Conservation (phyloP, 2,113 vertebrate genomes). For the Sinocyclocheilus maitianheensis region DNA sequence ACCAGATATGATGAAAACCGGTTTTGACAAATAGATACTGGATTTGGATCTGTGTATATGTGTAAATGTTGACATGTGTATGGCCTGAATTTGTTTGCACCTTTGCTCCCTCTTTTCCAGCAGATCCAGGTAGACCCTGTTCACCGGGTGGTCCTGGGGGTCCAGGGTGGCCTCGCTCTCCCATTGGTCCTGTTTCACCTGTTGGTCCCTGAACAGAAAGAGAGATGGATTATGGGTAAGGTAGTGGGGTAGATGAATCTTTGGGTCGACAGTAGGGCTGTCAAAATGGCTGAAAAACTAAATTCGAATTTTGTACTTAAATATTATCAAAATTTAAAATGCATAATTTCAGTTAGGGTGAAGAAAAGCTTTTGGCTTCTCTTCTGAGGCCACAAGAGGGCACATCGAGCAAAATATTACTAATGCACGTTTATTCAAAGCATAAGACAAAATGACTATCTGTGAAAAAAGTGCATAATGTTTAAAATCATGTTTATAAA, state of each 20-base stretch:
- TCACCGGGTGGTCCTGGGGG: slow-evolving; percentile 96
- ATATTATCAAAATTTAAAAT: too few relatives aligned
- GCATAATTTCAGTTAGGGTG: too few relatives aligned
- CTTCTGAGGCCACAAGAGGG: too few relatives aligned
- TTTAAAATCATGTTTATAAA: too few relatives aligned
- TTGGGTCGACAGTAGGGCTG: background rate
- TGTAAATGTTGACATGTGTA: background rate
- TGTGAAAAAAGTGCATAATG: too few relatives aligned
- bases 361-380: too few relatives aligned
- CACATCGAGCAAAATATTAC: too few relatives aligned
- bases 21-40: too few relatives aligned
- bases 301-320: too few relatives aligned
- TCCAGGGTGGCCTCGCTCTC: slow-evolving; percentile 94
- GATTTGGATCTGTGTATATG: background rate
- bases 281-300: too few relatives aligned
- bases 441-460: too few relatives aligned
- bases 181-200: slow-evolving; percentile 96
- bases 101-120: slow-evolving; percentile 97
- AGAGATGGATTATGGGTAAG: background rate
- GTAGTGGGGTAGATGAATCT: background rate
- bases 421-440: too few relatives aligned
- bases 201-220: slow-evolving; percentile 85
- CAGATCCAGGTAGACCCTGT: slow-evolving; percentile 91
- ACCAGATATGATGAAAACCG: background rate
- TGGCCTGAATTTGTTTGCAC: slow-evolving; percentile 65